Base-by-base conservation (phyloP, 2,797 vertebrate species). In the Schizopygopsis malacanthus region DNA sequence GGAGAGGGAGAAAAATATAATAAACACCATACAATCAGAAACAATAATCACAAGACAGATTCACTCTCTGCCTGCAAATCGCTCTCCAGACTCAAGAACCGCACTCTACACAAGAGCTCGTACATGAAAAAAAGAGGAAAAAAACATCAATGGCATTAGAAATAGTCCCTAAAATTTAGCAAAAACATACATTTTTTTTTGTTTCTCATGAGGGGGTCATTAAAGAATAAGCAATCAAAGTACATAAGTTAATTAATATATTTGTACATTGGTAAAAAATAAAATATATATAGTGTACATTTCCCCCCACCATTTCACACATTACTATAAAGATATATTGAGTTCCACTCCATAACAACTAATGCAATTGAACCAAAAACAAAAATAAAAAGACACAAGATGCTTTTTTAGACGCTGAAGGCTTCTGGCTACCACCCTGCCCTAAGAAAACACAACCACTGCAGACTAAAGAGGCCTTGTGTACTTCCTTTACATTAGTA, bases 261-360 rank as follows among this genome's bases (percentile, higher is more conserved):
- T 95, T 95, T 95, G 92, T 95, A 96, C 95, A 95, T 95, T 95
- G 94, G 93, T 95, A 95, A 94, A 96, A 96, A 95, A 96, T 95
- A 94, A 95, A 93, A 94, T 94, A 94, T 94, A 94, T 95, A 92
- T 93, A 89, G 87, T 88, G 85, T 94, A 93, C 86, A 94, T 93
- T 90, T 91, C 89, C 88, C 87, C 93, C 92, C 92, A 92, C 92
- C 91, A 90, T 91, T 92, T 95, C 92, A 95, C 94, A 95, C 92
- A 89, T 95, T 95, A 95, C 95, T 95, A 94, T 93, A 95, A 95
- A 95, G 94, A 94, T 94, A 95, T 94, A 95, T 93, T 88, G 92
- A 93, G 93, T 93, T 95, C 90, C 95, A 96, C 95, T 96, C 94
- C 94, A 95, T 95, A 93, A 96, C 94, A 95, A 95, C 94, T 93